Base-by-base conservation (phyloP, 1,140 invertebrate genomes). In the Belonocnema kinseyi region DNA sequence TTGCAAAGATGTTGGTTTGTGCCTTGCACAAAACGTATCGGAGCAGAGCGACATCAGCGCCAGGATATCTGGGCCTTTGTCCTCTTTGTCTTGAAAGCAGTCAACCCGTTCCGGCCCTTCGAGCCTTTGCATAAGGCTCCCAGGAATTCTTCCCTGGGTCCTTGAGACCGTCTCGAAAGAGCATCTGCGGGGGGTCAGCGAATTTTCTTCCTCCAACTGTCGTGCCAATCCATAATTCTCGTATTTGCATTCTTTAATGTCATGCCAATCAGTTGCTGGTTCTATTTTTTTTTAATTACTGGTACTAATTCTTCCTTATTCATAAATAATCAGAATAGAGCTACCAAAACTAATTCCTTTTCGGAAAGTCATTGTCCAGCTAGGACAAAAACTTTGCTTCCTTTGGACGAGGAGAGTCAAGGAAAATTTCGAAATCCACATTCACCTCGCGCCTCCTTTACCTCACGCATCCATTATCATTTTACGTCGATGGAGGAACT, bases 41-140 rank as follows among this genome's bases (percentile, higher is more conserved):
- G 33, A 66, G 26, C 61, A 46, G 61, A 66, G 61, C 61, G 61
- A 66, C 61, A 66, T 33, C 61, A 66, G 61, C 61, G 61, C 61
- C 61, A 46, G 33, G 14, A 66, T 13, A 66, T 66, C n/a, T 78
- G 81, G 78, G 78, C 78, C 85, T 87, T 87, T 85, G 83, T 87
- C 81, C 84, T 80, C 66, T 84, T 86, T 86, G 85, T 84, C 85
- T 79, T 71, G 81, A 76, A 77, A 75, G 75, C 61, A 40, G 33
- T 66, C 61, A 66, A 66, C 61, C 21, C 61, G 61, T 66, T 66
- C 26, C 40, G 33, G 61, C 61, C 61, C 61, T 66, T 66, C 58
- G 13, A 66, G 7, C 54, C 17, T 56, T 21, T 21, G 17, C n/a
- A 17, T 56, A 11, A 19, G 8, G 10, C 8, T 14, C 58, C 21